Conservation (phyloP, 2,888 invertebrate genomes). For the Amorpha juglandis region DNA sequence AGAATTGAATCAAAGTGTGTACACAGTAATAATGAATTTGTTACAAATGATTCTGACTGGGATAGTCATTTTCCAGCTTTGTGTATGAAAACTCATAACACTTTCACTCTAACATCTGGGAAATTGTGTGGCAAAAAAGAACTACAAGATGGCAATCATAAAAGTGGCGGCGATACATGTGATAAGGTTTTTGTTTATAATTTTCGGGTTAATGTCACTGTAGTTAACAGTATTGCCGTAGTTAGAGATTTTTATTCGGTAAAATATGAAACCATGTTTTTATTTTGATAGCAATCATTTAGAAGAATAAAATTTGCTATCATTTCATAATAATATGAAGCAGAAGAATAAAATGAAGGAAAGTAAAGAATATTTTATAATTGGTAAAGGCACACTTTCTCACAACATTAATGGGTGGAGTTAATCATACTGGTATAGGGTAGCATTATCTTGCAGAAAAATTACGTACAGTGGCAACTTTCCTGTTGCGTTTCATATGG, state of each 20-base stretch:
- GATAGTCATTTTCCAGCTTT: conserved; percentile 76
- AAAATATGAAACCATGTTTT: neutral
- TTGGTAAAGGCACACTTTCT: too few species aligned
- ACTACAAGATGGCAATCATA: conserved; percentile 63
- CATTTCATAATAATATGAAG: too few species aligned
- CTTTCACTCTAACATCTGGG: conserved; percentile 71
- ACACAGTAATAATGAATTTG: conserved; percentile 69
- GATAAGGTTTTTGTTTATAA: conserved; percentile 59
- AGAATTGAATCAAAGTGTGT: conserved; percentile 56
- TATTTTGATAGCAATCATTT: neutral
- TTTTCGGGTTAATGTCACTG: conserved; percentile 13
- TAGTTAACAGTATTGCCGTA: neutral
- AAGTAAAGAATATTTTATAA: too few species aligned
- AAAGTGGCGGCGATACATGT: conserved; percentile 74
- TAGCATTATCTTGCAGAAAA: too few species aligned
- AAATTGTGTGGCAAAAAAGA: conserved; percentile 70
- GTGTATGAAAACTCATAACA: conserved; percentile 73
- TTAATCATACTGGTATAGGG: too few species aligned
- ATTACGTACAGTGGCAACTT: too few species aligned
- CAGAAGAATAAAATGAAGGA: too few species aligned
- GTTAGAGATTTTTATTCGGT: neutral
- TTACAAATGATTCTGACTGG: conserved; percentile 75
- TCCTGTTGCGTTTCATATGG: too few species aligned
- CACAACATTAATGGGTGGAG: too few species aligned
- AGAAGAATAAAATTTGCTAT: too few species aligned